Evolutionary conservation across 2,888 invertebrate species (phyloP).

Genomic region (Gymnocheta viridis): DNA sequence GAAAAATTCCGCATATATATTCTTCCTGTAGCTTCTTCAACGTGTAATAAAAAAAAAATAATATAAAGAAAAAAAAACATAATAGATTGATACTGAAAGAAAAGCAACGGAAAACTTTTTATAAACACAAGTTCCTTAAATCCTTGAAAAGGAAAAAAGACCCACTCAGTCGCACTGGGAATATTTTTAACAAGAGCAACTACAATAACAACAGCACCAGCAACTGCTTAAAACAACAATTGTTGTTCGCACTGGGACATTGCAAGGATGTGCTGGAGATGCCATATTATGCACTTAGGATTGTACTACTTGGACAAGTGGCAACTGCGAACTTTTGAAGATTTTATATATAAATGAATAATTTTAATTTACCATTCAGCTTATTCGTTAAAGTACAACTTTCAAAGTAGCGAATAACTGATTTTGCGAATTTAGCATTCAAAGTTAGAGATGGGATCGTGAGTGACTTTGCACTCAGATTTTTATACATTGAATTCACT

Average conservation of each 20-base stretch:
- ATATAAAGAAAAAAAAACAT: slow-evolving; percentile 26
- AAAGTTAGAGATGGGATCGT: too few relatives aligned
- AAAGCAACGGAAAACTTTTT: slow-evolving; percentile 61
- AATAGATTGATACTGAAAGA: slow-evolving; percentile 54
- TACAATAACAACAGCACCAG: slow-evolving; percentile 3
- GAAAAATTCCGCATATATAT: slow-evolving; percentile 62
- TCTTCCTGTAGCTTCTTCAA: slow-evolving; percentile 36
- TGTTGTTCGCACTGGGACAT: slow-evolving; percentile 20
- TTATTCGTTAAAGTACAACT: too few relatives aligned
- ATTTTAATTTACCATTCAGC: too few relatives aligned
- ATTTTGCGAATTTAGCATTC: too few relatives aligned
- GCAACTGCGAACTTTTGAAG: background rate
- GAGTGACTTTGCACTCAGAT: too few relatives aligned
- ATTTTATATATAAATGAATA: too few relatives aligned
- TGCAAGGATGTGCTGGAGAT: background rate
- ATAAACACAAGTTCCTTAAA: slow-evolving; percentile 61
- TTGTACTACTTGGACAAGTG: background rate
- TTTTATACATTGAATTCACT: too few relatives aligned
- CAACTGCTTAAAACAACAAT: slow-evolving; percentile 41
- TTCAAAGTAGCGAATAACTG: too few relatives aligned
- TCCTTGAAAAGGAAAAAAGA: slow-evolving; percentile 39
- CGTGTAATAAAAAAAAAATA: slow-evolving; percentile 34
- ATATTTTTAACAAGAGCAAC: slow-evolving; percentile 47
- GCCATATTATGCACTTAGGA: background rate
- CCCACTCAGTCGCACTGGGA: slow-evolving; percentile 33